Percentiles rank a stretch among this genome's conserved stretches.
Evolutionary conservation across 1,140 invertebrate species (phyloP).

Genomic region (Temnothorax longispinosus): DNA sequence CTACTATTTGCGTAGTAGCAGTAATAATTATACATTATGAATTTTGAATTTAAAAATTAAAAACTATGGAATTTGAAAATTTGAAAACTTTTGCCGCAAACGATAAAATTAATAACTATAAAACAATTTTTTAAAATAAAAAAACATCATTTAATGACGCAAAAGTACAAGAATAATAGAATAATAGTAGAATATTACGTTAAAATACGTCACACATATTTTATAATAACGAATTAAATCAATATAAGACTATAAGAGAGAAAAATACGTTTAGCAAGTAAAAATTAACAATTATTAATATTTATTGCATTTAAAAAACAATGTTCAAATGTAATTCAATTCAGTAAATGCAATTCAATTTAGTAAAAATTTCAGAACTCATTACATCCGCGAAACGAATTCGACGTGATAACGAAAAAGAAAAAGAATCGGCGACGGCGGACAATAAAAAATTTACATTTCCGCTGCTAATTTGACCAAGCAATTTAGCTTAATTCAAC

Average conservation of each 20-base stretch:
- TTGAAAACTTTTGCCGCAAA: neutral
- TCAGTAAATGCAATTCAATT: conserved; percentile 1
- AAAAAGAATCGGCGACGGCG: neutral
- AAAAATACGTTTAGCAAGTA: neutral
- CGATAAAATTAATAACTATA: neutral
- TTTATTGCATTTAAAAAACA: neutral
- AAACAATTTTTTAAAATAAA: neutral
- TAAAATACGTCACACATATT: neutral
- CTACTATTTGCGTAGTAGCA: neutral
- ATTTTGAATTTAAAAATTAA: neutral
- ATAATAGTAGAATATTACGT: neutral
- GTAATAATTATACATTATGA: neutral
- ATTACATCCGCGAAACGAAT: neutral
- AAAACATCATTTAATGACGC: neutral
- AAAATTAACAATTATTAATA: conserved; percentile 29
- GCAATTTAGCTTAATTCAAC: conserved; percentile 23
- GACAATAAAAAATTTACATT: conserved; percentile 49
- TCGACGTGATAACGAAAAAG: neutral
- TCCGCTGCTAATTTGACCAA: conserved; percentile 31
- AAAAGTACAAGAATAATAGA: neutral
- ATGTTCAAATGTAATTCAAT: neutral
- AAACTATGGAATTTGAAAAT: neutral
- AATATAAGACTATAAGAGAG: neutral
- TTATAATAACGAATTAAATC: neutral
- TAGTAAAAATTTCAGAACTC: conserved; percentile 6